Evolutionary conservation across 1,140 invertebrate species (phyloP), one percentile per base, ranked within the genome.

Genomic region (Orius insidiosus): DNA sequence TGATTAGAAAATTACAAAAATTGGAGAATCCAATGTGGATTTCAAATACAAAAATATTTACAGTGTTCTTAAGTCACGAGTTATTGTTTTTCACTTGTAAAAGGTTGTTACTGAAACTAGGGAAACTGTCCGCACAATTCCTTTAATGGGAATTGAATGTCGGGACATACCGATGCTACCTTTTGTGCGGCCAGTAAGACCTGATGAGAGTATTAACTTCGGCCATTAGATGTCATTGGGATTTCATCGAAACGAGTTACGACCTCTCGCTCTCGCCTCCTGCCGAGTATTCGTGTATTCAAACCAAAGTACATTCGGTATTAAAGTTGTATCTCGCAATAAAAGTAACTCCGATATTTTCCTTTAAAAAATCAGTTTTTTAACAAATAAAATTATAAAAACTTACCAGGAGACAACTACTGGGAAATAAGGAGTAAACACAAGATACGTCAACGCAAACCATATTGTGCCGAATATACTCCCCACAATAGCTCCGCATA

Each of bases 231-330:
- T 50, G 72, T 86, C 77, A 90, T 76, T 88, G 85, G 7, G 79
- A 82, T 66, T 89, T 89, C 68, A 86, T 76, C 7, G 80, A 82
- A 1, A 81, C 79, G 50, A 87, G 66, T 92, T 92, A 52, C 85
- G 68, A 40, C 80, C 79, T 56, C 82, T 71, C 19, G 77, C 77
- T 55, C 80, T 75, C 8, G 77, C 75, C 61, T 89, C 86, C 55
- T 80, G 77, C 49, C 86, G 64, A 41, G 80, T 78, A 44, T 78
- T 84, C n/a, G 83, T 88, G 59, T 93, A 94, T 59, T 93, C 88
- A 60, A 94, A 94, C 86, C 87, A 93, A 46, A 93, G 60, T 5
- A 93, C 80, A 60, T 94, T 92, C 9, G 88, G 89, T 61, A 94
- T 94, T 19, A 92, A 64, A 5, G 87, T 88, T 37, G 85, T 87